Conservation (phyloP, 1,140 invertebrate species). For the Bradysia coprophila region DNA sequence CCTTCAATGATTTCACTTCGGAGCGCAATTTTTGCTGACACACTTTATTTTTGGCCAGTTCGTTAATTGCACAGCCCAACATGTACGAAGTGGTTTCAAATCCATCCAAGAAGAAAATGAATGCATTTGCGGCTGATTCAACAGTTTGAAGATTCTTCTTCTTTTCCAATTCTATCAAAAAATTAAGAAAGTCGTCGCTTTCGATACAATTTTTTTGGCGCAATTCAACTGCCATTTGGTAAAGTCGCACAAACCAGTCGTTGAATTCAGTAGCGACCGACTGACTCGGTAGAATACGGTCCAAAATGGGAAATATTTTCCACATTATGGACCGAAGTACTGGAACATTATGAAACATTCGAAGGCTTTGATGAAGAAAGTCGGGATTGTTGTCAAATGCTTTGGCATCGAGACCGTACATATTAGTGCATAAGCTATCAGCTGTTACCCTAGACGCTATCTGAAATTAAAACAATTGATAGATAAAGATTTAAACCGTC, state of each 20-base stretch:
- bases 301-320: not conserved
- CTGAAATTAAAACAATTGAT: not conserved
- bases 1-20: not conserved
- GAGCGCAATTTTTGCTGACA: not conserved
- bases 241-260: not conserved
- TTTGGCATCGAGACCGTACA: not conserved
- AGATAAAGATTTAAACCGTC: not conserved
- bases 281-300: not conserved
- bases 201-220: not conserved
- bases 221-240: not conserved
- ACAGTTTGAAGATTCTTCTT: not conserved
- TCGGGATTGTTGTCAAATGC: not conserved
- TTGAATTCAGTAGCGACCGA: not conserved
- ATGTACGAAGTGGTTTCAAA: not conserved
- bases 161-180: not conserved
- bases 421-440: not conserved
- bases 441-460: not conserved
- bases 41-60: not conserved
- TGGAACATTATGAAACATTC: not conserved
- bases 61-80: not conserved
- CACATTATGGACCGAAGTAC: not conserved
- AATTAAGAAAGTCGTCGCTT: not conserved
- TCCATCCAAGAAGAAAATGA: conserved; percentile 1
- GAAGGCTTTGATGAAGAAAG: not conserved
- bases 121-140: not conserved